A percentile compares a stretch with the other conserved stretches of the same genome.
phyloP scores from a whole-genome alignment of 2,888 invertebrate species.

The Drosophila anceps region DNA sequence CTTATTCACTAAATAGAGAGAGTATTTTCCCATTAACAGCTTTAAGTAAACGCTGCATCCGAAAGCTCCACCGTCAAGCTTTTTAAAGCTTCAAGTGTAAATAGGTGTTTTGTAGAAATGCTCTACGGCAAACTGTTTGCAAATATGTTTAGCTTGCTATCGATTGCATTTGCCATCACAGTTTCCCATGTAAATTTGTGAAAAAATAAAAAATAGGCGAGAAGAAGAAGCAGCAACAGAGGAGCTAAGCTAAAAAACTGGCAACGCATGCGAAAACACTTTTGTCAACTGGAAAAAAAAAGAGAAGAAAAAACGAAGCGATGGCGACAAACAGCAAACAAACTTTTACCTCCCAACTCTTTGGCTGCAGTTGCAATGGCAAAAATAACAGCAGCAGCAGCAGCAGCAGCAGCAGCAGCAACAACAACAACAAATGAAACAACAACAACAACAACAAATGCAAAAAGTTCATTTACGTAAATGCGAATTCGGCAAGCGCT shows the following conservation, averaged over 20 bases:
- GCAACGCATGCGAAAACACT: conserved; percentile 66
- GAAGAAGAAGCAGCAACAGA: neutral
- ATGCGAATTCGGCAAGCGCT: conserved; percentile 61
- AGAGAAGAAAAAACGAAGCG: neutral
- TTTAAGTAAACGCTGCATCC: neutral
- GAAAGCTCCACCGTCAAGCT: neutral
- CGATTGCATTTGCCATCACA: conserved; percentile 45
- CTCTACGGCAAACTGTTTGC: conserved; percentile 30
- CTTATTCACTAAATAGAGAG: neutral
- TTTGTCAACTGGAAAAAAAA: conserved; percentile 43
- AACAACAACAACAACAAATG: conserved; percentile 16
- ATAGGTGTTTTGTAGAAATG: neutral
- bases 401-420: neutral
- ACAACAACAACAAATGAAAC: conserved; percentile 18
- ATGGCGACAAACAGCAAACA: conserved; percentile 69
- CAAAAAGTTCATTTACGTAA: conserved; percentile 77
- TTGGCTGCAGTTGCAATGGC: conserved; percentile 40
- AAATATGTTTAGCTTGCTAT: conserved; percentile 53
- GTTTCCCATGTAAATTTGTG: conserved; percentile 46
- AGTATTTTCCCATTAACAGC: neutral
- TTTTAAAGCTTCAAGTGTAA: conserved; percentile 1
- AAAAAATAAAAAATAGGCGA: conserved; percentile 26
- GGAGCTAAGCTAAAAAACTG: conserved; percentile 57
- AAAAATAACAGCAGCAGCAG: conserved; percentile 29
- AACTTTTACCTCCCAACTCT: conserved; percentile 62